These are phyloP conservation scores for Erebia ligea DNA, from an alignment of 2,888 invertebrate species.

Conservation along the genomic window DNA sequence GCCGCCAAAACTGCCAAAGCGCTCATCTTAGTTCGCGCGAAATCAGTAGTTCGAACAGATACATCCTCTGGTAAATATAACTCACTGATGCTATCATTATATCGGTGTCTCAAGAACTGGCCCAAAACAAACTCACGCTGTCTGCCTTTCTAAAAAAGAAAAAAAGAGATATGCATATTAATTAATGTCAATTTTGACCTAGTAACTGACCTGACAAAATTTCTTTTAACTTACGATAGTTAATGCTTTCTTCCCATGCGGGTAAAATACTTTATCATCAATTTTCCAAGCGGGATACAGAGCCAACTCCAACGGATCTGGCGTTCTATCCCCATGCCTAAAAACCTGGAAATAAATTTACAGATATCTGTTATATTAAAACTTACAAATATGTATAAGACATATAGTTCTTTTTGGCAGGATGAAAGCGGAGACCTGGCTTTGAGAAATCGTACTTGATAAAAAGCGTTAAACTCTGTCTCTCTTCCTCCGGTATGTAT, in stretches of 20 bases:
- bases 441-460: too few relatives aligned
- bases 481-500: too few relatives aligned
- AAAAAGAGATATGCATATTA: neutral
- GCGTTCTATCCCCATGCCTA: slow-evolving; percentile 88
- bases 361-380: too few relatives aligned
- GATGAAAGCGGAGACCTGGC: too few relatives aligned
- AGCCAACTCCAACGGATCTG: slow-evolving; percentile 75
- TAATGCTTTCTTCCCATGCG: slow-evolving; percentile 85
- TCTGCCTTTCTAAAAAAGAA: slow-evolving; percentile 74
- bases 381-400: too few relatives aligned
- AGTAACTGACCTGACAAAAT: neutral
- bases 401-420: too few relatives aligned
- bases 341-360: slow-evolving; percentile 74
- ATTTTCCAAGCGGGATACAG: slow-evolving; percentile 79
- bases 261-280: slow-evolving; percentile 72
- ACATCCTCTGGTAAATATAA: slow-evolving; percentile 78
- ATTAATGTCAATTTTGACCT: neutral
- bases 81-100: slow-evolving; percentile 68
- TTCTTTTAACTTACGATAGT: slow-evolving; percentile 79
- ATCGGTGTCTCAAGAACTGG: slow-evolving; percentile 69
- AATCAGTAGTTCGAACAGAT: slow-evolving; percentile 85
- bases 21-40: slow-evolving; percentile 89
- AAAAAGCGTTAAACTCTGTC: too few relatives aligned
- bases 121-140: slow-evolving; percentile 76
- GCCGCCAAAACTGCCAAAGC: slow-evolving; percentile 87